Evolutionary conservation across 2,797 vertebrate species (phyloP).

Genomic region (Rhinogobio ventralis): DNA sequence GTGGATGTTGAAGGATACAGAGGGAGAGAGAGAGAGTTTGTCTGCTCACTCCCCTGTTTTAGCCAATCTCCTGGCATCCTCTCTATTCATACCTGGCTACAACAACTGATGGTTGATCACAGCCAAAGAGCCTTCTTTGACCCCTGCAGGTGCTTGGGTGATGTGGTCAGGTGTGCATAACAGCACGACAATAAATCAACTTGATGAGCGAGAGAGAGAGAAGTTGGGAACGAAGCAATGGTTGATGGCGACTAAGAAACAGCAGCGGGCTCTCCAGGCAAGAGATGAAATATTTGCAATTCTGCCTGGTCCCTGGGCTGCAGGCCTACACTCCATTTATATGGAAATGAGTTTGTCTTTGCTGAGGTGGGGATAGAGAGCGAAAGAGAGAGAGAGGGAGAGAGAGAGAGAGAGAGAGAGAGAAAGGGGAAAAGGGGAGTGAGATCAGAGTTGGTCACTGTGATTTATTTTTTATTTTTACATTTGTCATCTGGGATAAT

Average conservation of each 20-base stretch:
- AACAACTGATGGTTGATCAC: slow-evolving; percentile 71
- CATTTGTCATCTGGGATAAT: not conserved
- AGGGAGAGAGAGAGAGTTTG: slow-evolving; percentile 4
- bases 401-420: slow-evolving; percentile 44
- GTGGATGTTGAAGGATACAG: slow-evolving; percentile 47
- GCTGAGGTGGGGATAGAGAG: slow-evolving; percentile 65
- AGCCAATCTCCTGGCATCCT: slow-evolving; percentile 18
- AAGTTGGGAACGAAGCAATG: slow-evolving; percentile 59
- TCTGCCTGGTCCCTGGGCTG: slow-evolving; percentile 77
- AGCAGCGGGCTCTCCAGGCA: slow-evolving; percentile 73
- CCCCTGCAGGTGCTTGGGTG: slow-evolving; percentile 75
- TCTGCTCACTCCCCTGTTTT: slow-evolving; percentile 15
- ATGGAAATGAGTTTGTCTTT: slow-evolving; percentile 86
- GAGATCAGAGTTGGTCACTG: slow-evolving; percentile 14
- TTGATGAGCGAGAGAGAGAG: slow-evolving; percentile 42
- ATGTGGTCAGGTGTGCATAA: slow-evolving; percentile 62
- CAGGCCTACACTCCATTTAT: slow-evolving; percentile 83
- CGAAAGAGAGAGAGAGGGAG: slow-evolving; percentile 64
- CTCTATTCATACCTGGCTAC: slow-evolving; percentile 19
- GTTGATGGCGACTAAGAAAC: slow-evolving; percentile 76
- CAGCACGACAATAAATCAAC: slow-evolving; percentile 36
- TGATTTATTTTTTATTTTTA: not conserved
- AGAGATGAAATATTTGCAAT: slow-evolving; percentile 86
- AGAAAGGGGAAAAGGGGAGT: slow-evolving; percentile 11
- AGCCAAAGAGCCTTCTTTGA: slow-evolving; percentile 70